Percentiles rank a stretch among this genome's conserved stretches.
Conservation (phyloP, 2,113 vertebrate genomes). For the Lepisosteus oculatus region DNA sequence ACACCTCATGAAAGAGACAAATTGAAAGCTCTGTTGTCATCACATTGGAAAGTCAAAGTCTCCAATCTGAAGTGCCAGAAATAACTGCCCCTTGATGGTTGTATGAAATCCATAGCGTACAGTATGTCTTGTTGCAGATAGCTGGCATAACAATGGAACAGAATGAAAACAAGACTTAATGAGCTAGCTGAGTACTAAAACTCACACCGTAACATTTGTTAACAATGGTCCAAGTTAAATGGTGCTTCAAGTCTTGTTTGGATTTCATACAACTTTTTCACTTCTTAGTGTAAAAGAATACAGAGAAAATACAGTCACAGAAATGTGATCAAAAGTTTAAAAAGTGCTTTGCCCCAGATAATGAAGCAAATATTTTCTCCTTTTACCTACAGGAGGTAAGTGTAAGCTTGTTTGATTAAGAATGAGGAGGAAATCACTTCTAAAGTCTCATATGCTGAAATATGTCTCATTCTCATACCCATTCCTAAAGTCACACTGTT, state of each 20-base stretch:
- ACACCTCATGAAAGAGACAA: conserved; percentile 1
- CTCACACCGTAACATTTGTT: neutral
- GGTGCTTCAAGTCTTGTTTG: neutral
- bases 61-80: conserved; percentile 1
- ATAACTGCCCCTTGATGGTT: neutral
- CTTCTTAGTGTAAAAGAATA: no score
- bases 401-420: no score
- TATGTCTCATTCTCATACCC: no score
- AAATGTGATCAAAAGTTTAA: no score
- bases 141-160: neutral
- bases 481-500: no score
- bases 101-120: neutral
- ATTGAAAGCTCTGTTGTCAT: neutral
- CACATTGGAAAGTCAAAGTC: neutral
- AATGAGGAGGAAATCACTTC: no score
- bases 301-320: no score
- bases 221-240: neutral
- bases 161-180: conserved; percentile 2
- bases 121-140: neutral
- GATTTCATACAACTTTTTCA: neutral
- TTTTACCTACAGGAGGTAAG: no score
- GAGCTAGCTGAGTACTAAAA: neutral
- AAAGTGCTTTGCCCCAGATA: no score
- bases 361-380: no score
- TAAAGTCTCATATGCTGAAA: no score